Evolutionary conservation across 2,888 invertebrate species (phyloP).

Genomic region (Altica lythri): DNA sequence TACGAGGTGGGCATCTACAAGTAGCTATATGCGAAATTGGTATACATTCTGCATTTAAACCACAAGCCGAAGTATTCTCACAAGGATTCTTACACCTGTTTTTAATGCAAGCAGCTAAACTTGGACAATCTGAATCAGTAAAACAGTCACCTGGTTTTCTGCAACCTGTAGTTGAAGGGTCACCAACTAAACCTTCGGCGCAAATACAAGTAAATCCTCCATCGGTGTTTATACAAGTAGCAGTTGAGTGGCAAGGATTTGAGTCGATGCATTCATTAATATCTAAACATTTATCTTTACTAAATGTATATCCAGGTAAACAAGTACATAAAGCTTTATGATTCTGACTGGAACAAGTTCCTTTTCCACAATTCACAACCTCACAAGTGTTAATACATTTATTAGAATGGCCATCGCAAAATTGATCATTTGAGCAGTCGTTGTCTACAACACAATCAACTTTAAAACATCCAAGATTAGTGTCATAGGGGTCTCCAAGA

Average conservation of each 20-base stretch:
- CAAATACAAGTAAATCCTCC: slow-evolving; percentile 81
- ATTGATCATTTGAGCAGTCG: slow-evolving; percentile 76
- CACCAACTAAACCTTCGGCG: slow-evolving; percentile 78
- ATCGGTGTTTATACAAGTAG: slow-evolving; percentile 75
- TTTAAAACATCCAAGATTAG: slow-evolving; percentile 81
- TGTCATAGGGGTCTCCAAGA: slow-evolving; percentile 79
- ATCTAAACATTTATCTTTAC: slow-evolving; percentile 74
- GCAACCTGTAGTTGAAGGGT: slow-evolving; percentile 74
- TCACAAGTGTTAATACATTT: slow-evolving; percentile 85
- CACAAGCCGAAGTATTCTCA: slow-evolving; percentile 68
- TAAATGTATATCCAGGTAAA: slow-evolving; percentile 71
- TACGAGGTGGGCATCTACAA: slow-evolving; percentile 76
- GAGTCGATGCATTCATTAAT: slow-evolving; percentile 74
- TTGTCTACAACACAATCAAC: slow-evolving; percentile 81
- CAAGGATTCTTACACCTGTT: slow-evolving; percentile 81
- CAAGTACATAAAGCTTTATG: slow-evolving; percentile 78
- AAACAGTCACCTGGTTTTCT: slow-evolving; percentile 82
- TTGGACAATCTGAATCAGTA: slow-evolving; percentile 78
- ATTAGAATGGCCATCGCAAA: slow-evolving; percentile 75
- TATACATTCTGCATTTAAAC: slow-evolving; percentile 75
- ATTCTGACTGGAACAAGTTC: slow-evolving; percentile 73
- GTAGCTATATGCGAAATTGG: slow-evolving; percentile 70
- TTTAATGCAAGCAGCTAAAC: slow-evolving; percentile 74
- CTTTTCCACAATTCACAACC: slow-evolving; percentile 76
- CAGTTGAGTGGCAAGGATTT: slow-evolving; percentile 79